Conservation (phyloP, 92 coral and sea anemone species). For the Actinernus sp. region DNA sequence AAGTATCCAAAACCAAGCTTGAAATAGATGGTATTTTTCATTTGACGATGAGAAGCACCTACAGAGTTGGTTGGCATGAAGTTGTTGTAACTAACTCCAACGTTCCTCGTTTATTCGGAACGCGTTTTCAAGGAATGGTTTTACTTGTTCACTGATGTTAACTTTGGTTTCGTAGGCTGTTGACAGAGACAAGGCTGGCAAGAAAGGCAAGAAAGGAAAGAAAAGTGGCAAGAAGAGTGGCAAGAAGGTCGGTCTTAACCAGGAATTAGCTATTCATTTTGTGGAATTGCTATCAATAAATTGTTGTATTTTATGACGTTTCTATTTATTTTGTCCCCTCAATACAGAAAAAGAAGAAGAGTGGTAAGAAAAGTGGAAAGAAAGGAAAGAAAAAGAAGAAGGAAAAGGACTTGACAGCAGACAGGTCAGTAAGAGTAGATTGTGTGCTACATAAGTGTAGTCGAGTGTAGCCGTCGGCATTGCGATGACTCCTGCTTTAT, state of each 20-base stretch:
- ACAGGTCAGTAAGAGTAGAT: conserved; percentile 72
- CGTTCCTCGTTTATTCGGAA: too few species aligned
- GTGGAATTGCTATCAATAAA: neutral
- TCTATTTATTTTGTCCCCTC: neutral
- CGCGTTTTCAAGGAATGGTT: too few species aligned
- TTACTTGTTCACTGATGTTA: too few species aligned
- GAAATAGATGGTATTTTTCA: too few species aligned
- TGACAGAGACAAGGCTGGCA: conserved; percentile 97
- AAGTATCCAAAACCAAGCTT: too few species aligned
- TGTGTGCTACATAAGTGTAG: neutral
- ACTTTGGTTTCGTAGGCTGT: too few species aligned
- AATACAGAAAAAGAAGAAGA: conserved; percentile 91
- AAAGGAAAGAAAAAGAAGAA: conserved; percentile 99
- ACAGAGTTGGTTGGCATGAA: too few species aligned
- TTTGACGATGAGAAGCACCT: too few species aligned
- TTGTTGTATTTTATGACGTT: neutral
- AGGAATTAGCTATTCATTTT: neutral
- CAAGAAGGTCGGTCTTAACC: conserved; percentile 58
- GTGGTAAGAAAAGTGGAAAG: conserved; percentile 97
- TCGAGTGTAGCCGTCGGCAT: too few species aligned
- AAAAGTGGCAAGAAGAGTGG: conserved; percentile 96
- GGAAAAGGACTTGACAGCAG: conserved; percentile 96
- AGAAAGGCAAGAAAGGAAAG: conserved; percentile 98
- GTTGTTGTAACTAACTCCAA: too few species aligned
- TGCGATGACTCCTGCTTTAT: neutral